phyloP scores from a whole-genome alignment of 2,888 invertebrate genomes.

The Tethea ocularis region DNA sequence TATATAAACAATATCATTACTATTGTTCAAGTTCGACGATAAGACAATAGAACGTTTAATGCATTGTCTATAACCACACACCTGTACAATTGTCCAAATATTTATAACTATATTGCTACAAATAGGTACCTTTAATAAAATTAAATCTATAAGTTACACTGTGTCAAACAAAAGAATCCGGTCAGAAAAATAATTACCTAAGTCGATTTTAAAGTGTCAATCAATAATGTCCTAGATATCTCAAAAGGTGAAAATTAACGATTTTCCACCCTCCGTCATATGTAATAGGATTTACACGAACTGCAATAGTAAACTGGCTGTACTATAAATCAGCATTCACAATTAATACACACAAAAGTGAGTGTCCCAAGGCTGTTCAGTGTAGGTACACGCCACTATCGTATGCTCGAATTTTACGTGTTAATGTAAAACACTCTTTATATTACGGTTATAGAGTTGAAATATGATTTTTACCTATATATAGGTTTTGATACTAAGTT shows the following conservation, averaged over 20 bases:
- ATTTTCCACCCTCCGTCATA: neutral
- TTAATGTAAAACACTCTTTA: slow-evolving; percentile 50
- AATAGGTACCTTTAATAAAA: neutral
- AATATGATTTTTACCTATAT: slow-evolving; percentile 15
- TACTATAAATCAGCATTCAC: slow-evolving; percentile 59
- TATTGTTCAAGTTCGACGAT: neutral
- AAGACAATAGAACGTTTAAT: neutral
- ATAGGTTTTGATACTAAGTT: slow-evolving; percentile 34
- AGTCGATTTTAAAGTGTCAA: slow-evolving; percentile 54
- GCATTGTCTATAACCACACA: neutral
- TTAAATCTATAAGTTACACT: neutral
- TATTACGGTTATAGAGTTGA: slow-evolving; percentile 31
- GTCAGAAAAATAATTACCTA: slow-evolving; percentile 36
- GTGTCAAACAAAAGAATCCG: slow-evolving; percentile 45
- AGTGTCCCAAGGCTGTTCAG: slow-evolving; percentile 68
- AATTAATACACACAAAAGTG: slow-evolving; percentile 64
- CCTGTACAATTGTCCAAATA: neutral
- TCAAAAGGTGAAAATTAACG: slow-evolving; percentile 1
- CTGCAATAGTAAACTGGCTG: slow-evolving; percentile 32
- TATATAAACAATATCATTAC: neutral
- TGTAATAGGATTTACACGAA: slow-evolving; percentile 32
- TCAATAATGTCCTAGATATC: slow-evolving; percentile 28
- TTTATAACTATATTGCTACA: neutral
- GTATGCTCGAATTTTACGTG: slow-evolving; percentile 51
- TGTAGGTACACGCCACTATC: slow-evolving; percentile 48